These are phyloP conservation scores for Echinarachnius parma DNA, from an alignment of 53 echinoderm and acorn worm species.

Conservation along the genomic window DNA sequence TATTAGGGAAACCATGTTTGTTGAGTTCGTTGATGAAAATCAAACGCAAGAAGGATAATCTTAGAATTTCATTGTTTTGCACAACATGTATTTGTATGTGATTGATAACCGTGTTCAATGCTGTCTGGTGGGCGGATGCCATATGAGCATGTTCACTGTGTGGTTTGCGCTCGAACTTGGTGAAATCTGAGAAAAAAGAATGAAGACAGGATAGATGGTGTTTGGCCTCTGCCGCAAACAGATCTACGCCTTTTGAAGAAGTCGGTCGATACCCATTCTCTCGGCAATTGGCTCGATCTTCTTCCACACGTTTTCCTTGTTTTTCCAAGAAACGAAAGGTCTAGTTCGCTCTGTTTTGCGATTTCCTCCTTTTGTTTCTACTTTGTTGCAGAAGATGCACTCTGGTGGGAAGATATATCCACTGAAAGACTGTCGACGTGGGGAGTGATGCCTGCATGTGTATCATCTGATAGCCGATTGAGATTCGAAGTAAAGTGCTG, in stretches of 20 bases:
- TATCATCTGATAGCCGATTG: conserved; percentile 32
- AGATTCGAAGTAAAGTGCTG: conserved; percentile 44
- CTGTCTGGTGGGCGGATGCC: conserved; percentile 33
- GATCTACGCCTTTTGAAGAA: conserved; percentile 31
- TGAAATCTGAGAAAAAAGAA: conserved; percentile 11
- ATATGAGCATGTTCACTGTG: conserved; percentile 7
- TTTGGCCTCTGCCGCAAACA: conserved; percentile 31
- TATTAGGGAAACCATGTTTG: conserved; percentile 14
- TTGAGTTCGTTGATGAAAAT: conserved; percentile 27
- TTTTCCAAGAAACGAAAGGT: conserved; percentile 26
- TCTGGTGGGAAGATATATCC: conserved; percentile 40
- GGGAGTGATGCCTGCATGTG: conserved; percentile 13
- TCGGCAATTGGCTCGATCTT: conserved; percentile 34
- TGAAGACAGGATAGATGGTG: conserved; percentile 18
- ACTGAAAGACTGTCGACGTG: conserved; percentile 8
- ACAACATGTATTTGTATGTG: conserved; percentile 24
- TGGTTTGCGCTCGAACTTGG: conserved; percentile 2
- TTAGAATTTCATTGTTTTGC: conserved; percentile 25
- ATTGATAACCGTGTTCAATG: conserved; percentile 6
- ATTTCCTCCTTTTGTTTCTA: conserved; percentile 22
- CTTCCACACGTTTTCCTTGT: too few relatives aligned
- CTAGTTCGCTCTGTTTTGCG: conserved; percentile 33
- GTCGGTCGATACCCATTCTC: conserved; percentile 18
- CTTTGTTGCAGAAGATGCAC: conserved; percentile 54
- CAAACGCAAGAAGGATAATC: conserved; percentile 15